Percentiles rank a stretch among this genome's conserved stretches.
Evolutionary conservation across 2,888 invertebrate species (phyloP).

Genomic region (Sarcophaga carnaria): DNA sequence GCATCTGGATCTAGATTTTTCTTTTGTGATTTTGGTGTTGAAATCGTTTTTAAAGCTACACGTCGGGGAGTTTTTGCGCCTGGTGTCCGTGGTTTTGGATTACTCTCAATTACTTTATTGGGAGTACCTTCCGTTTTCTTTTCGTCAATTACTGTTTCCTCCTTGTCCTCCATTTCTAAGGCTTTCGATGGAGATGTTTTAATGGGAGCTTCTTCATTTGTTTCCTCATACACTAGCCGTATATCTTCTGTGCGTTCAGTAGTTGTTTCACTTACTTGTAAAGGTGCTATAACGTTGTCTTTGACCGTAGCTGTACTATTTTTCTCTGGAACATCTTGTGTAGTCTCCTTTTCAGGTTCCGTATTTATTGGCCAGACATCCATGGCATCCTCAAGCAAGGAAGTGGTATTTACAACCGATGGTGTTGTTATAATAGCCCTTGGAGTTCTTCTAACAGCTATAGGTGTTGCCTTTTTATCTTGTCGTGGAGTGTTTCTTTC

Average conservation of each 20-base stretch:
- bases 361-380: slow-evolving; percentile 76
- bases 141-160: slow-evolving; percentile 4
- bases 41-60: slow-evolving; percentile 89
- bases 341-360: slow-evolving; percentile 19
- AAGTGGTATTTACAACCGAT: slow-evolving; percentile 70
- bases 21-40: slow-evolving; percentile 89
- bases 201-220: slow-evolving; percentile 75
- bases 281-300: slow-evolving; percentile 43
- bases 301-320: background rate
- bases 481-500: slow-evolving; percentile 37
- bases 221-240: slow-evolving; percentile 84
- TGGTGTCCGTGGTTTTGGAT: slow-evolving; percentile 70
- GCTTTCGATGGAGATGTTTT: slow-evolving; percentile 17
- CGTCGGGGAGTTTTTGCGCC: slow-evolving; percentile 85
- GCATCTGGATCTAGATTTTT: slow-evolving; percentile 78
- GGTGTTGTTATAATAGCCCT: slow-evolving; percentile 71
- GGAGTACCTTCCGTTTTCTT: slow-evolving; percentile 48
- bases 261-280: slow-evolving; percentile 70
- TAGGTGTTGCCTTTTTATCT: slow-evolving; percentile 76
- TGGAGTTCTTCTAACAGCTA: slow-evolving; percentile 80
- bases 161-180: slow-evolving; percentile 23
- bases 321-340: slow-evolving; percentile 33
- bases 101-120: background rate
- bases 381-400: slow-evolving; percentile 77
- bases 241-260: slow-evolving; percentile 83